phyloP scores from a whole-genome alignment of 1,140 invertebrate genomes.

The Camponotus floridanus region DNA sequence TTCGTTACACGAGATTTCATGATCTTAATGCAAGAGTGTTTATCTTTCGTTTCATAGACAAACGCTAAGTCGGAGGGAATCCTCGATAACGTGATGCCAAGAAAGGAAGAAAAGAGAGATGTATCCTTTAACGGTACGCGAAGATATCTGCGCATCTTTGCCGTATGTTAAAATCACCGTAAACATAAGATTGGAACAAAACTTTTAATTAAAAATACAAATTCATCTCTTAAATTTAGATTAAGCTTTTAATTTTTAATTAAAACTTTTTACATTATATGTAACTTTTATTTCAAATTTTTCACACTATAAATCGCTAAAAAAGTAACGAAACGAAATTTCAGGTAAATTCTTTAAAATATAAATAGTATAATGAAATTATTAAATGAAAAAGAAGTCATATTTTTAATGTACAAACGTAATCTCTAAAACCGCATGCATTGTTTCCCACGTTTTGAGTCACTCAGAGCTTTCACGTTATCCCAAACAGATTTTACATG shows the following conservation, averaged over 20 bases:
- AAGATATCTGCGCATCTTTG: neutral
- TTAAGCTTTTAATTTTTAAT: no score
- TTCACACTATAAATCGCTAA: neutral
- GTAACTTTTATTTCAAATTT: neutral
- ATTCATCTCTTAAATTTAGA: no score
- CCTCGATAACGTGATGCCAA: constrained; percentile 3
- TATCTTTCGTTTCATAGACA: constrained; percentile 45
- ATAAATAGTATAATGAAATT: neutral
- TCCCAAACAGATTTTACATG: constrained; percentile 67
- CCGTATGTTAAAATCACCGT: neutral
- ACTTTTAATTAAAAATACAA: no score
- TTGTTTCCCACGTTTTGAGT: constrained; percentile 43
- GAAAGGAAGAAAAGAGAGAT: neutral
- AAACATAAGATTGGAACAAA: neutral
- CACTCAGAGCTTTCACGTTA: constrained; percentile 61
- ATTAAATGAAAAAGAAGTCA: constrained; percentile 16
- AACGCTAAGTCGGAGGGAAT: constrained; percentile 14
- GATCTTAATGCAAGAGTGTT: constrained; percentile 41
- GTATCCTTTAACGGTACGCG: neutral
- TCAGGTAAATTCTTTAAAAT: neutral
- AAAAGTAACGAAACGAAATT: neutral
- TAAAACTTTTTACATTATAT: neutral
- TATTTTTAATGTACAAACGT: constrained; percentile 35
- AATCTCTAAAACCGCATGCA: constrained; percentile 47
- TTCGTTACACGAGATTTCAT: constrained; percentile 14